phyloP scores from a whole-genome alignment of 2,797 vertebrate genomes.

The Falco biarmicus region DNA sequence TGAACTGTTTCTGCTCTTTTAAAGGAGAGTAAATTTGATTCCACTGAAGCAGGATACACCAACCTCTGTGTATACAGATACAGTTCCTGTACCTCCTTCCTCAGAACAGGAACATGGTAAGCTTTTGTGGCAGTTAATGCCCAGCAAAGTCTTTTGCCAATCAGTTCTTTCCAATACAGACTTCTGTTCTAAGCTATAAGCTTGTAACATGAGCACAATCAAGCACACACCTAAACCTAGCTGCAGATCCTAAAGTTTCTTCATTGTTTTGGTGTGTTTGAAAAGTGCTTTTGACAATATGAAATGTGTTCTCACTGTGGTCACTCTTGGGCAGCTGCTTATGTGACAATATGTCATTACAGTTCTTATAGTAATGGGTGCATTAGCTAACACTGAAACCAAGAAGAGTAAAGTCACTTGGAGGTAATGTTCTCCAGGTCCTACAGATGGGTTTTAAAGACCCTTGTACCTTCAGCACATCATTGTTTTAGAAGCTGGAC shows the following conservation, averaged over 20 bases:
- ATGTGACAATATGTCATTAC: background rate
- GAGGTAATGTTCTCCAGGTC: background rate
- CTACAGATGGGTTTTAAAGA: background rate
- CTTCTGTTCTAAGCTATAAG: background rate
- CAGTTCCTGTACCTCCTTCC: slow-evolving; percentile 67
- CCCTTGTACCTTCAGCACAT: background rate
- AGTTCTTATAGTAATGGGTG: background rate
- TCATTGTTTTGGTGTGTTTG: background rate
- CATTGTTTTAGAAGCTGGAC: background rate
- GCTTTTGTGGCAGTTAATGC: background rate
- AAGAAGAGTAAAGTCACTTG: background rate
- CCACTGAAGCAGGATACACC: slow-evolving; percentile 78
- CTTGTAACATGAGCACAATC: background rate
- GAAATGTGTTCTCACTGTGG: background rate
- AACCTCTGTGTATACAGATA: background rate
- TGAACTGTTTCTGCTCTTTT: background rate
- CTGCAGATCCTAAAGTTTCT: background rate
- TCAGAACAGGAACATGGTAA: slow-evolving; percentile 86
- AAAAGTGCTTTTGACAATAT: background rate
- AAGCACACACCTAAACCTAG: background rate
- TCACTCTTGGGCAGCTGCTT: background rate
- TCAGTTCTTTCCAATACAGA: background rate
- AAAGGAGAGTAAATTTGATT: slow-evolving; percentile 89
- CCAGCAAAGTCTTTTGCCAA: background rate
- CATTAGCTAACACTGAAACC: background rate